These are phyloP conservation scores for Augochlorella aurata DNA, from an alignment of 2,888 invertebrate species.

Conservation along the genomic window DNA sequence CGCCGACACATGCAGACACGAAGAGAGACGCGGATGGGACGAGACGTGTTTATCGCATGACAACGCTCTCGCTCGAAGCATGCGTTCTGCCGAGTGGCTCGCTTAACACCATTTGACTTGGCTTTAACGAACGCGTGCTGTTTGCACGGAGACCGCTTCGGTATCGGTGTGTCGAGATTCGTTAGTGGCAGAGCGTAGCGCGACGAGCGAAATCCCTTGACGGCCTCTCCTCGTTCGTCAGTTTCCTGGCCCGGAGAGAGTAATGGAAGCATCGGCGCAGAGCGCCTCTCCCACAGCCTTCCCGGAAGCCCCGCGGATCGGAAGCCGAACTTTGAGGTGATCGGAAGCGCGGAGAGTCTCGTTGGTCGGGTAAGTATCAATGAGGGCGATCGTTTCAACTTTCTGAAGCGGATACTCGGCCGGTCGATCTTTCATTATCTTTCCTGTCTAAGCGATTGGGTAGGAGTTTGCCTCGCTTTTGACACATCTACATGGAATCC, in stretches of 20 bases:
- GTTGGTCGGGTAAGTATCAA: slow-evolving; percentile 90
- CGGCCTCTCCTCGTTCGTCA: slow-evolving; percentile 69
- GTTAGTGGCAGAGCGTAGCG: slow-evolving; percentile 50
- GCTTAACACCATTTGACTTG: slow-evolving; percentile 17
- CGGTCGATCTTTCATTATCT: too few relatives aligned
- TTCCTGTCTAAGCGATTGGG: too few relatives aligned
- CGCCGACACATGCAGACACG: slow-evolving; percentile 11
- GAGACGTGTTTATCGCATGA: slow-evolving; percentile 42
- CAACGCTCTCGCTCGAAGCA: slow-evolving; percentile 70
- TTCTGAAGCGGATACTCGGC: too few relatives aligned
- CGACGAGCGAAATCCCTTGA: slow-evolving; percentile 48
- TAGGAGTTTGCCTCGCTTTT: too few relatives aligned
- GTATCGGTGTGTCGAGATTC: slow-evolving; percentile 14
- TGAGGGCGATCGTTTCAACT: too few relatives aligned
- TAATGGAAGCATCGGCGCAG: slow-evolving; percentile 84
- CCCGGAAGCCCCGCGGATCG: slow-evolving; percentile 88
- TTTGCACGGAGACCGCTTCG: too few relatives aligned
- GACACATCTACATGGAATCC: too few relatives aligned
- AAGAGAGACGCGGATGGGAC: slow-evolving; percentile 43
- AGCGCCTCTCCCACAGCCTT: slow-evolving; percentile 87
- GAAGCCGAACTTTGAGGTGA: slow-evolving; percentile 89
- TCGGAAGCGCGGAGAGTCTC: slow-evolving; percentile 97
- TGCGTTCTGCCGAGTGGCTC: slow-evolving; percentile 58
- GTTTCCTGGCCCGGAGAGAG: slow-evolving; percentile 83
- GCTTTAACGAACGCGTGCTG: neutral